Evolutionary conservation across 2,888 invertebrate genomes (phyloP).

Genomic region (Allygus modestus): DNA sequence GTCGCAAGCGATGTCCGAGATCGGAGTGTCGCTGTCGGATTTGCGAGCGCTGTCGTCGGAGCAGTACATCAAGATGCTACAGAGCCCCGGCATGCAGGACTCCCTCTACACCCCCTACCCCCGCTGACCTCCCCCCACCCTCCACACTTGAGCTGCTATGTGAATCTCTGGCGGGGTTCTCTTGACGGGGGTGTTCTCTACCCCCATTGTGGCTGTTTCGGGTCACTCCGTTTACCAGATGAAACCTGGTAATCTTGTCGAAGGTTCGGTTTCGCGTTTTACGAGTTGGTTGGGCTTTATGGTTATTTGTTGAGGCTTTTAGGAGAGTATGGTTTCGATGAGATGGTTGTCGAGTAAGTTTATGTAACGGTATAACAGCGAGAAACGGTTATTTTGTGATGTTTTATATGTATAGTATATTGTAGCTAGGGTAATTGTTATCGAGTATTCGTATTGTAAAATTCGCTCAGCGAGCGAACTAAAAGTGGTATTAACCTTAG

Average conservation of each 20-base stretch:
- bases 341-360: no score
- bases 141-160: constrained; percentile 29
- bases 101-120: constrained; percentile 61
- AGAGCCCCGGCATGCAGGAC: constrained; percentile 62
- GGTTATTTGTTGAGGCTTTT: neutral
- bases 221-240: constrained; percentile 54
- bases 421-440: constrained; percentile 43
- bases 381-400: constrained; percentile 17
- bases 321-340: neutral
- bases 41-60: constrained; percentile 64
- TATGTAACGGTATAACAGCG: constrained; percentile 13
- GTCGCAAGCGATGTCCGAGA: constrained; percentile 65
- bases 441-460: neutral
- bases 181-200: neutral
- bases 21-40: constrained; percentile 67
- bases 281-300: neutral
- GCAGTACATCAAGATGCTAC: constrained; percentile 67
- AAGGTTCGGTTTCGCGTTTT: neutral
- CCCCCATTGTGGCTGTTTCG: constrained; percentile 8
- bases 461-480: neutral
- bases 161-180: constrained; percentile 53
- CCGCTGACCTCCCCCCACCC: constrained; percentile 41
- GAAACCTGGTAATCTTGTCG: constrained; percentile 60
- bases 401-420: constrained; percentile 48
- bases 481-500: constrained; percentile 4